These are phyloP conservation scores for Dysidea cf. avara DNA, from an alignment of 37 sponge, comb jelly and placozoan species.

Conservation along the genomic window DNA sequence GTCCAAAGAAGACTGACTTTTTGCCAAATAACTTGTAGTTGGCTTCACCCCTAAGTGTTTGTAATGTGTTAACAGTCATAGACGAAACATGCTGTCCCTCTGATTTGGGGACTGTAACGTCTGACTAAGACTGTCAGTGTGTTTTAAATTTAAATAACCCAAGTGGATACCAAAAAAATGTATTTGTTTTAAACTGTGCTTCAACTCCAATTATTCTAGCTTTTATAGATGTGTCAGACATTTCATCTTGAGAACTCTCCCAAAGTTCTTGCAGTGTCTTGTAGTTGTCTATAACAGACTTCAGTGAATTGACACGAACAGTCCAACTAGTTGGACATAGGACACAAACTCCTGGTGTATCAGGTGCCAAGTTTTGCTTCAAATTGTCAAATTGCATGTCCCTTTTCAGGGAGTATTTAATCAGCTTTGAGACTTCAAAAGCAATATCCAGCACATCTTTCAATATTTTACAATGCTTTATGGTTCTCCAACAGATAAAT, in stretches of 20 bases:
- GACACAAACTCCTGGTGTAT: constrained; percentile 15
- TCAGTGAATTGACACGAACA: constrained; percentile 8
- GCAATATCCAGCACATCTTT: constrained; percentile 40
- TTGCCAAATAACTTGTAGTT: constrained; percentile 41
- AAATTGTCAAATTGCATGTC: not conserved
- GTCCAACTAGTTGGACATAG: constrained; percentile 36
- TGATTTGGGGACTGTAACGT: constrained; percentile 36
- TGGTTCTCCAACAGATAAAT: constrained; percentile 59
- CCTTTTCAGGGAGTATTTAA: constrained; percentile 22
- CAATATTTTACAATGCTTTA: constrained; percentile 24
- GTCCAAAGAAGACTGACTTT: constrained; percentile 1
- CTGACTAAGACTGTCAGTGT: constrained; percentile 66
- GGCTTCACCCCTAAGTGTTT: constrained; percentile 37
- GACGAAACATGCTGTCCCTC: constrained; percentile 52
- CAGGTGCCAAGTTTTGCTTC: not conserved
- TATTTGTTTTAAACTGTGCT: constrained; percentile 48
- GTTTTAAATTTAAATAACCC: constrained; percentile 49
- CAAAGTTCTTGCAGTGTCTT: constrained; percentile 14
- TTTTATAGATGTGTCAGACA: constrained; percentile 19
- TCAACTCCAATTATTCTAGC: constrained; percentile 26
- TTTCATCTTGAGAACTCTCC: constrained; percentile 9
- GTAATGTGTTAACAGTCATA: constrained; percentile 58
- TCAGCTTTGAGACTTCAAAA: constrained; percentile 23
- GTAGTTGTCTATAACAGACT: constrained; percentile 27
- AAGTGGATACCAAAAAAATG: constrained; percentile 50